These are phyloP conservation scores for Adrianichthys oophorus DNA, from an alignment of 2,797 vertebrate genomes.

Conservation along the genomic window DNA sequence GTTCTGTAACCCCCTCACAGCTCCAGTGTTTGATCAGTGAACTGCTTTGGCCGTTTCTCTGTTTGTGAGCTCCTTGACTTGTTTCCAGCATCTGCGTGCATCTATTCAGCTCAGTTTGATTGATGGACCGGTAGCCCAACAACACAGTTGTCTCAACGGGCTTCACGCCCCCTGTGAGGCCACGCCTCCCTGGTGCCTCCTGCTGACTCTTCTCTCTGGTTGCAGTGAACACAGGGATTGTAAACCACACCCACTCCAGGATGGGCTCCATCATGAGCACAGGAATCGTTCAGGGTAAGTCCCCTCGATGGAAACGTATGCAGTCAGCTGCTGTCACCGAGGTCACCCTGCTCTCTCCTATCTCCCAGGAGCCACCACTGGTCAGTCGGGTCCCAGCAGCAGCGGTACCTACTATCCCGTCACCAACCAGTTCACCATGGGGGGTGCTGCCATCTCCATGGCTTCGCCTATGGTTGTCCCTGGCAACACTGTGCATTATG, in stretches of 20 bases:
- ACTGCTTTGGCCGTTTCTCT: too few species aligned
- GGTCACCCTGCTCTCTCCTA: not conserved
- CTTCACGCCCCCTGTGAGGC: too few species aligned
- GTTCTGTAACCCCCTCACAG: too few species aligned
- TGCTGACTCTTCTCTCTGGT: slow-evolving; percentile 31
- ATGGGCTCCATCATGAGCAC: slow-evolving; percentile 99
- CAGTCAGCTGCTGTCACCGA: too few species aligned
- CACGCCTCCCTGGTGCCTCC: slow-evolving; percentile 2
- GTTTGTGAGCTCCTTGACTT: too few species aligned
- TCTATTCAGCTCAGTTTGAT: too few species aligned
- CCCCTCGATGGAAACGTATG: not conserved
- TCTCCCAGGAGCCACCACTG: slow-evolving; percentile 83
- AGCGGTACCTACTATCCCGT: slow-evolving; percentile 86
- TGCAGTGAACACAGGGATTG: slow-evolving; percentile 92
- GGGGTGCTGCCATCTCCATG: slow-evolving; percentile 93
- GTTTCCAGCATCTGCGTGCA: too few species aligned
- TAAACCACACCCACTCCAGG: slow-evolving; percentile 97
- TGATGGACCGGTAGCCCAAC: too few species aligned
- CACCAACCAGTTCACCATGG: slow-evolving; percentile 97
- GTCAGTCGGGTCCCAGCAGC: slow-evolving; percentile 80
- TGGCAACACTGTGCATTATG: slow-evolving; percentile 97
- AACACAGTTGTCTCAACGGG: too few species aligned
- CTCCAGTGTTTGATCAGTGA: too few species aligned
- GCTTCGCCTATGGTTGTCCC: slow-evolving; percentile 95
- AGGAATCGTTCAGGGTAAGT: slow-evolving; percentile 92